These are phyloP conservation scores for Berghia stephanieae DNA, from an alignment of 1,140 invertebrate genomes.

Conservation along the genomic window DNA sequence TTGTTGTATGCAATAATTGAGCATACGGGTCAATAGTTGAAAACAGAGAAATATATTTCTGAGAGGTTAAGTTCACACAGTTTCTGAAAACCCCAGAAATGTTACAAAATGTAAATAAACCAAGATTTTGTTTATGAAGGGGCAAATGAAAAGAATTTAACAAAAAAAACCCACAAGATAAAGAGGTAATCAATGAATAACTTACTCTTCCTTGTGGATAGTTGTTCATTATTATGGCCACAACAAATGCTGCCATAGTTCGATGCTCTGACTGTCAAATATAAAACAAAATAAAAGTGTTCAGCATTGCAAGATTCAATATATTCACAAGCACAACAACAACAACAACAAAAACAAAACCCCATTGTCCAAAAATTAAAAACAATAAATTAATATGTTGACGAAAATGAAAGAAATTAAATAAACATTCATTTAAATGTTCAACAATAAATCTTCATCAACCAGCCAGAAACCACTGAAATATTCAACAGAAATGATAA, in stretches of 20 bases:
- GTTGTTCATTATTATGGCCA: conserved; percentile 91
- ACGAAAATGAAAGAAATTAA: too few species aligned
- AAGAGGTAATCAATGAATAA: not conserved
- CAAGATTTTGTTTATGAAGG: too few species aligned
- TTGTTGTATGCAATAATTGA: too few species aligned
- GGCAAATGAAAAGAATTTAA: too few species aligned
- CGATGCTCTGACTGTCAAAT: conserved; percentile 80
- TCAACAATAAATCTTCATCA: too few species aligned
- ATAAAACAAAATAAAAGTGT: not conserved
- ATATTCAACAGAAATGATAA: not conserved
- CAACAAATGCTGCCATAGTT: conserved; percentile 89
- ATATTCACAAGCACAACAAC: not conserved
- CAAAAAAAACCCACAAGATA: conserved; percentile 10
- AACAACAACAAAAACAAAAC: not conserved
- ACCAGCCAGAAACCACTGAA: too few species aligned
- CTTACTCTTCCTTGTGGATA: conserved; percentile 81
- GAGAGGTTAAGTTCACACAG: too few species aligned
- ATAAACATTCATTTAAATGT: too few species aligned
- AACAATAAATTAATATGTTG: not conserved
- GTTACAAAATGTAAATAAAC: too few species aligned
- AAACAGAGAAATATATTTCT: too few species aligned
- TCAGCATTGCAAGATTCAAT: not conserved
- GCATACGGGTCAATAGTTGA: too few species aligned
- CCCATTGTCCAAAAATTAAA: not conserved
- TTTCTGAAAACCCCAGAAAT: too few species aligned